Conservation (phyloP, 2,888 invertebrate species). For the Cantharis rufa region DNA sequence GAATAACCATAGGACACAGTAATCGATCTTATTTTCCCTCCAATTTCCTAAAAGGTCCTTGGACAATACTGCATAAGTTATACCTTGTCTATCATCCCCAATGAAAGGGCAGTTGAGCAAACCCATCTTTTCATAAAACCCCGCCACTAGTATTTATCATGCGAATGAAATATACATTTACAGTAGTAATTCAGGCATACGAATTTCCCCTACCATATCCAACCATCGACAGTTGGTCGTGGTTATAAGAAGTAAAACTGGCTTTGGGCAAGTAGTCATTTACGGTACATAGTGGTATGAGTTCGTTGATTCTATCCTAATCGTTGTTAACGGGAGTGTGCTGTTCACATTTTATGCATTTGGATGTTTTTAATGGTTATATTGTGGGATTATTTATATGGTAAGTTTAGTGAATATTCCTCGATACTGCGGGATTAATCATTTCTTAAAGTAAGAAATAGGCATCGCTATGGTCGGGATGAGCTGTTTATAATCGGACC, state of each 20-base stretch:
- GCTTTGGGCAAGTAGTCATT: slow-evolving; percentile 22
- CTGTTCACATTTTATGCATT: neutral
- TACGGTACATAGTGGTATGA: neutral
- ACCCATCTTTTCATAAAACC: slow-evolving; percentile 12
- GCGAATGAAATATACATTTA: slow-evolving; percentile 11
- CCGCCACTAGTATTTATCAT: neutral
- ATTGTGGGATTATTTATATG: neutral
- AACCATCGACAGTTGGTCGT: slow-evolving; percentile 28
- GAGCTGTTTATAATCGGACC: neutral
- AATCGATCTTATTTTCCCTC: slow-evolving; percentile 18
- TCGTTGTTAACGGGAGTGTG: neutral
- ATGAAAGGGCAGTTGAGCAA: slow-evolving; percentile 25
- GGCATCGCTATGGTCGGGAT: neutral
- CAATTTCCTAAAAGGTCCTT: slow-evolving; percentile 17
- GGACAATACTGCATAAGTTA: slow-evolving; percentile 24
- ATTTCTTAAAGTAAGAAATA: neutral
- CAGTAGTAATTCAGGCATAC: slow-evolving; percentile 2
- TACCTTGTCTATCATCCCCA: slow-evolving; percentile 23
- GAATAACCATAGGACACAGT: neutral
- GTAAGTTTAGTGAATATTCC: neutral
- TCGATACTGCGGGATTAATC: neutral
- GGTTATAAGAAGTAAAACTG: slow-evolving; percentile 30
- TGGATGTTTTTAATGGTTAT: neutral
- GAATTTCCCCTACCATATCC: slow-evolving; percentile 27
- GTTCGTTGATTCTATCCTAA: neutral